Evolutionary conservation across 2,113 vertebrate species (phyloP).

Genomic region (Xiphophorus maculatus): DNA sequence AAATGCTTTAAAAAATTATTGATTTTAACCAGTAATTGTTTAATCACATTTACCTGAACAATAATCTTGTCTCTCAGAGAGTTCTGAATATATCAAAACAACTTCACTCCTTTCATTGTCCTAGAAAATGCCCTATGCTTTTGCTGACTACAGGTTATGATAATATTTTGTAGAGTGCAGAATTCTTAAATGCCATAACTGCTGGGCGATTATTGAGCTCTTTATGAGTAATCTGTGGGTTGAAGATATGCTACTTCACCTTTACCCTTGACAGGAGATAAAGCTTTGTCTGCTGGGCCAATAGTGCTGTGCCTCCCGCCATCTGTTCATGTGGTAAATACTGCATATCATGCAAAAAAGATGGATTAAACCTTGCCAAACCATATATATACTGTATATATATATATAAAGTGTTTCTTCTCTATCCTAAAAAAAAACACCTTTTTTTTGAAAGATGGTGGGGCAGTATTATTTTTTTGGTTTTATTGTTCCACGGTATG

Average conservation of each 20-base stretch:
- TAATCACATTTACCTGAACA: background rate
- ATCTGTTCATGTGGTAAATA: conserved; percentile 30
- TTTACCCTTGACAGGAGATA: conserved; percentile 45
- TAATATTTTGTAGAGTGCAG: conserved; percentile 56
- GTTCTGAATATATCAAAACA: conserved; percentile 23
- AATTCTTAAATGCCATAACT: conserved; percentile 54
- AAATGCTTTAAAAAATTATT: background rate
- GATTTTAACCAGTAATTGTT: background rate
- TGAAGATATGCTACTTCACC: conserved; percentile 41
- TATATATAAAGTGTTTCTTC: conserved; percentile 28
- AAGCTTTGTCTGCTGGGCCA: conserved; percentile 30
- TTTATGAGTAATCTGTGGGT: conserved; percentile 43
- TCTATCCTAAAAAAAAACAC: conserved; percentile 1
- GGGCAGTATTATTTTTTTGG: conserved; percentile 6
- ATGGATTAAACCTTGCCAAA: conserved; percentile 2
- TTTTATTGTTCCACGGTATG: background rate
- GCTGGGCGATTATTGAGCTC: conserved; percentile 31
- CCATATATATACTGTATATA: conserved; percentile 43
- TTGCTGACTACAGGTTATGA: conserved; percentile 58
- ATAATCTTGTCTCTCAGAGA: background rate
- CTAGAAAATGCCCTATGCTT: conserved; percentile 27
- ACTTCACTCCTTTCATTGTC: background rate
- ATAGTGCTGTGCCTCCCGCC: conserved; percentile 22
- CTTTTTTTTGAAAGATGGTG: conserved; percentile 17
- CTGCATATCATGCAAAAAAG: conserved; percentile 8